Base-by-base conservation (phyloP, 2,888 invertebrate species). In the Neoascia interrupta region DNA sequence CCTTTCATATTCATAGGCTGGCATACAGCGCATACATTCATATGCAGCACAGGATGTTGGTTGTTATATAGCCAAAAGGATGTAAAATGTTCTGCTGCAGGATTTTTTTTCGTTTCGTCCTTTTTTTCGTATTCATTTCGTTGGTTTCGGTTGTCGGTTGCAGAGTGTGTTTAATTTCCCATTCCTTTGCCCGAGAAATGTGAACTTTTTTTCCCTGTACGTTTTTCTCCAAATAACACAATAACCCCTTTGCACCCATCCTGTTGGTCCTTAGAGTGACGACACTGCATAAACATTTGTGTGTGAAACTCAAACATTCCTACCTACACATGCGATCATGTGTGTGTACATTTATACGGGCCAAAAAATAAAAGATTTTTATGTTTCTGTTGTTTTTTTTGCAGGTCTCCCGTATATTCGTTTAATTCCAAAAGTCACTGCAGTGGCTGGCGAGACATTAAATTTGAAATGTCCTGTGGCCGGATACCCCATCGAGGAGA, bases 391-490 rank as follows among this genome's bases (percentile, higher is more conserved):
- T 64, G 23, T 56, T 54, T 49, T 60, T 39, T 5, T 81, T 82
- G 13, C 83, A 94, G 95, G 95, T 84, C 91, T 93, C 84, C 95
- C 95, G 2, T 94, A 93, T 86, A 94, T 95, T 82, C 91, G 95
- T 43, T 90, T 93, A 74, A 94, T 95, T 87, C 93, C 93, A 23
- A 95, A 95, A 89, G 93, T 95, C 83, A 95, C 95, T 19, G 95
- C 94, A 3, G 94, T 95, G 8, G 94, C 94, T 5, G 94, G 94
- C 45, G 93, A 94, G 87, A 92, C 92, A 68, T 90, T 95, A 82
- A 91, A 92, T 58, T 90, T 95, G 68, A 93, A 93, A 87, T 95
- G 95, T 88, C 95, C 95, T 15, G 95, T 95, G 21, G 94, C 95
- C 15, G 95, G 95, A 16, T 95, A 94, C 88, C 95, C 95, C 18